Evolutionary conservation across 2,113 vertebrate species (phyloP), one percentile per base, ranked within the genome.

Genomic region (Narcine bancroftii): DNA sequence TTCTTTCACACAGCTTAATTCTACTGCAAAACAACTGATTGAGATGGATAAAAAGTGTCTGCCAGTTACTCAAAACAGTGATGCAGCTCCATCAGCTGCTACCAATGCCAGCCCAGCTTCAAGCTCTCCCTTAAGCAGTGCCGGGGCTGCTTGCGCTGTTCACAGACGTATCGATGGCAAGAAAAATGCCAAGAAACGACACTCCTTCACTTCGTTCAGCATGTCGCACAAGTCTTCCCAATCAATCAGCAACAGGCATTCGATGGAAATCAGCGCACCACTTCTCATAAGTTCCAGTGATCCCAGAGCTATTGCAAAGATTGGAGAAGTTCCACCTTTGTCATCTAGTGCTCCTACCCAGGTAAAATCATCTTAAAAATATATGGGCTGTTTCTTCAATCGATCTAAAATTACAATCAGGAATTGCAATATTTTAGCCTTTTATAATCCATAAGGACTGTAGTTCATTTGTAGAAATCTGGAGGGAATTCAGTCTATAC

Each of bases 261-360:
- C 98, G 93, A 99, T 99, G 98, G 98, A 99, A 95, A 99, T 99
- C 94, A 99, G 98, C 0, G 98, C 98, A 13, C 98, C 98, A 0
- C 97, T 99, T 45, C 96, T 99, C 93, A 99, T 99, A 96, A 99
- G 98, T 95, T 99, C 98, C 93, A 99, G 98, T 0, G 98, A 99
- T 93, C 98, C 99, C 0, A 96, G 98, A 71, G 98, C 98, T 0
- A 97, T 97, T 0, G 98, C 98, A 93, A 98, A 98, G 94, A 99
- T 99, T 0, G 97, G 97, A 91, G 99, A 98, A 85, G 94, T 95
- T 76, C 93, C 94, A 26, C 96, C 97, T 76, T 96, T 97, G 93
- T 97, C 97, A 91, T 97, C 97, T 93, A 95, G 97, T 0, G 95
- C 96, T 63, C 96, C 97, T 0, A 92, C 96, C 92, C 97, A 98